phyloP scores from a whole-genome alignment of 2,888 invertebrate species.

The Imbricaverruca yamaguchii region DNA sequence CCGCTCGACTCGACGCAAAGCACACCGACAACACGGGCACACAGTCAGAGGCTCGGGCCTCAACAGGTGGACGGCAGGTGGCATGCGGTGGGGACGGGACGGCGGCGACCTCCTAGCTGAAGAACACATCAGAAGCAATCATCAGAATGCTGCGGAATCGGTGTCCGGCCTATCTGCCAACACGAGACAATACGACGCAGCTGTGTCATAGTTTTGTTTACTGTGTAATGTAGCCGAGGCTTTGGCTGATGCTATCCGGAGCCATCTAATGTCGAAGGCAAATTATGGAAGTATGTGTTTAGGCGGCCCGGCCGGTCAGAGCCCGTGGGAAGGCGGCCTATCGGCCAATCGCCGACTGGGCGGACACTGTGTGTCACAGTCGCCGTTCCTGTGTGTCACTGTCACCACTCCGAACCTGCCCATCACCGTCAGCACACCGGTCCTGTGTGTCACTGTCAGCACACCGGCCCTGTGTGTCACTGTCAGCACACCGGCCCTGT shows the following conservation, averaged over 20 bases:
- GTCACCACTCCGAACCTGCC: background rate
- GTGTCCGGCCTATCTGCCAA: background rate
- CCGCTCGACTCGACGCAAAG: no score
- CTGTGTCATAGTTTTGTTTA: background rate
- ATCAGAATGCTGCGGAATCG: no score
- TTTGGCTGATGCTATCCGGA: background rate
- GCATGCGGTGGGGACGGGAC: background rate
- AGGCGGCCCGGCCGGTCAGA: background rate
- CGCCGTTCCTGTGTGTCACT: background rate
- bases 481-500: no score
- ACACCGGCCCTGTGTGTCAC: no score
- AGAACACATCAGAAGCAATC: no score
- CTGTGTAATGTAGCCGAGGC: background rate
- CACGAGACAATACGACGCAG: background rate
- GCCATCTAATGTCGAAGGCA: background rate
- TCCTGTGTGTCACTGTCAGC: no score
- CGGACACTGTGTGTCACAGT: background rate
- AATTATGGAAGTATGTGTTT: conserved; percentile 14
- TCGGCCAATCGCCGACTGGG: background rate
- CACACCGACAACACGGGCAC: no score
- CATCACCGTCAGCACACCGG: no score
- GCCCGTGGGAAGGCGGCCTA: background rate
- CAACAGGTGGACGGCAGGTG: background rate
- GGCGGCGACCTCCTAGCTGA: background rate
- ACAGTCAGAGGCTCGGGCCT: no score